Evolutionary conservation across 2,888 invertebrate genomes (phyloP).

Genomic region (Phytoseiulus persimilis): DNA sequence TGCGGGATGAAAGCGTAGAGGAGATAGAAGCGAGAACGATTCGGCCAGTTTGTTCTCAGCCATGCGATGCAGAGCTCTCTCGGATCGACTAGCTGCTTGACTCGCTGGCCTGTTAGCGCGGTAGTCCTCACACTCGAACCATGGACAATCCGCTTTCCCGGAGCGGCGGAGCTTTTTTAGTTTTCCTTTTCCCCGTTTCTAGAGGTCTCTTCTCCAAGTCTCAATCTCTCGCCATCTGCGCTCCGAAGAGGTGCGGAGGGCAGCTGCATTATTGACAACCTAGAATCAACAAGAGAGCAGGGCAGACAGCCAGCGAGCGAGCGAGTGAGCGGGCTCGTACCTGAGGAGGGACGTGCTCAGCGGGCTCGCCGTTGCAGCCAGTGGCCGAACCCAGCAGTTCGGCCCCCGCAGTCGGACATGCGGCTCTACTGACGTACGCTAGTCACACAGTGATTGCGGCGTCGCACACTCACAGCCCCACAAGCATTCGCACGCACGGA

Average conservation of each 20-base stretch:
- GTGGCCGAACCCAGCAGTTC: neutral
- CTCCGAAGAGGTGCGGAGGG: neutral
- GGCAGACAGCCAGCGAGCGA: neutral
- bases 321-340: neutral
- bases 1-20: neutral
- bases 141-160: too few relatives aligned
- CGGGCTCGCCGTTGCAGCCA: neutral
- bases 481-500: neutral
- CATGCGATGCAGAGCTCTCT: neutral
- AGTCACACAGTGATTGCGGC: neutral
- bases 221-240: constrained; percentile 5
- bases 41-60: neutral
- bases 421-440: neutral
- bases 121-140: too few relatives aligned
- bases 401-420: too few relatives aligned
- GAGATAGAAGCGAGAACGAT: neutral
- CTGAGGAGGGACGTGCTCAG: neutral
- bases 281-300: neutral
- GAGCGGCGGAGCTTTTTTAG: neutral
- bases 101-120: neutral
- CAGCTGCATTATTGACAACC: neutral
- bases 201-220: neutral
- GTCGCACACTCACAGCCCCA: neutral
- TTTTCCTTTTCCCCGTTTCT: neutral
- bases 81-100: neutral